Evolutionary conservation across 2,888 invertebrate genomes (phyloP), one percentile per base, ranked within the genome.

Genomic region (Xanthostigma xanthostigma): DNA sequence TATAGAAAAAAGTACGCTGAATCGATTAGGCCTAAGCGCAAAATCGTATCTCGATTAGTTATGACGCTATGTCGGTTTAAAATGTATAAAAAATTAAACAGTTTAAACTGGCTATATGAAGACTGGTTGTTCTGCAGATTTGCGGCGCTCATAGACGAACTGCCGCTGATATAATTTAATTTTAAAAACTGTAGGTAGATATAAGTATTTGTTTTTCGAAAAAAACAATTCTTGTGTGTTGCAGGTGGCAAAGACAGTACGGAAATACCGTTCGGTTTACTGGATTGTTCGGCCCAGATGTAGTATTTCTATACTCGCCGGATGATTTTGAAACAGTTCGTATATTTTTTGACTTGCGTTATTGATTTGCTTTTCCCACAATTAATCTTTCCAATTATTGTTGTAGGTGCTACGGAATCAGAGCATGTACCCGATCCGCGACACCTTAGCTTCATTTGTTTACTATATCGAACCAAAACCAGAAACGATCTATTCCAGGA

Each of bases 221-320:
- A 17, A 33, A 39, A 42, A 4, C 34, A 12, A 1, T 9, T 17
- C 9, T 17, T 42, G 46, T 46, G 44, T 40, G 47, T 51, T 50
- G 33, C 41, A 54, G 54, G 40, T 52, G 66, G 5, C 55, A 53
- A 1, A 50, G 60, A 6, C 49, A 60, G 45, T 67, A 68, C 53
- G 74, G 73, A 2, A 58, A 68, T 45, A 62, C 73, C 6, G 64
- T 66, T n/a, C 60, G 62, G 10, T 45, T 74, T 8, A 65, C 64
- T n/a, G 69, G 68, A 3, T 50, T 71, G 36, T 55, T 62, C 51
- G 64, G 63, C 9, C 60, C 60, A 44, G 46, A 52, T 0, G 59
- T 70, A n/a, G 62, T 74, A 1, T 55, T 70, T 10, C 52, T 67
- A 4, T 74, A 71, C 53, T 65, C 71, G 57, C 70, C 73, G 1